Evolutionary conservation across 2,797 vertebrate genomes (phyloP), one percentile per base, ranked within the genome.

Genomic region (Labeo calbasu): DNA sequence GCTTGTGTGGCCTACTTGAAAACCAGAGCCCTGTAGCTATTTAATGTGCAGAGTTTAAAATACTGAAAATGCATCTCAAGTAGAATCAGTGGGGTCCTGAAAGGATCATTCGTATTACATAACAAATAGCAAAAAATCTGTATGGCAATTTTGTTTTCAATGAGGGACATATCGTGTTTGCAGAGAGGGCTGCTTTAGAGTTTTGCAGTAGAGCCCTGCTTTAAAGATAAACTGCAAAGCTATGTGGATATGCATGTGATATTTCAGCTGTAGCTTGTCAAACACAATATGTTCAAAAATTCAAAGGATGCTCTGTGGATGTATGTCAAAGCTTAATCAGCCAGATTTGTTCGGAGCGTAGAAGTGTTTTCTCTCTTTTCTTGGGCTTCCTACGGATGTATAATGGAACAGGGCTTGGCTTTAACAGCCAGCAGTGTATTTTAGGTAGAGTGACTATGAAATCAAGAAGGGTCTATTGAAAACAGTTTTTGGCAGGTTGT

Each of bases 401-500:
- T 40, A 50, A 82, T 65, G 46, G 43, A 72, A 75, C 21, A 23
- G 15, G 51, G 36, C 32, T 12, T 21, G 48, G 32, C 11, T 59
- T 81, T 71, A 61, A 63, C 28, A 36, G 23, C 17, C 12, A 59
- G 23, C 0, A 4, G 23, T 28, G 17, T 63, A 36, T 19, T 63
- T 82, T 11, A 48, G 23, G 17, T 11, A 17, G 1, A 9, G 17
- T 50, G 17, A 28, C 70, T 73, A 50, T 73, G 46, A 63, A 63
- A 82, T 51, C 25, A 32, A 61, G 46, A 12, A 36, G 23, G 32
- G 23, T 61, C 69, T 75, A n/a, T 43, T 63, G 14, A 11, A 71
- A 72, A 72, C 65, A 19, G 48, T 80, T n/a, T 50, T 71, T 70
- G 36, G 23, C 50, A 40, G 65, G 36, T 36, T 81, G 17, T 79